These are phyloP conservation scores for Thalassarche chlororhynchos DNA, from an alignment of 2,113 vertebrate genomes.

Conservation along the genomic window DNA sequence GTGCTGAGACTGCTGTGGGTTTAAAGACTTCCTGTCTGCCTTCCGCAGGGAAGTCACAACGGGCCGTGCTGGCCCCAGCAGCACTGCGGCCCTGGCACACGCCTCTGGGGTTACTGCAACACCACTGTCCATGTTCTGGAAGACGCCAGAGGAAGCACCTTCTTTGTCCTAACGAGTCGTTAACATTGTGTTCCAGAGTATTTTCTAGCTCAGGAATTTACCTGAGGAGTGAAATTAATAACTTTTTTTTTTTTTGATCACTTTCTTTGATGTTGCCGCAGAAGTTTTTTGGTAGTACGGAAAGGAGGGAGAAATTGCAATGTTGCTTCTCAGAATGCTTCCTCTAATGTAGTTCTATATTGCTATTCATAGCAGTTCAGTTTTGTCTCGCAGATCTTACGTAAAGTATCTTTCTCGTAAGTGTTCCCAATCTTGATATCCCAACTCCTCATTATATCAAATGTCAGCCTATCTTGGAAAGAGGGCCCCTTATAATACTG, in stretches of 20 bases:
- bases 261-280: background rate
- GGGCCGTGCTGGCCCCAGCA: fast-evolving
- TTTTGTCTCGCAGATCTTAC: background rate
- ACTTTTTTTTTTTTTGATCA: background rate
- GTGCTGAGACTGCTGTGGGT: background rate
- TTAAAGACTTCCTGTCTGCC: background rate
- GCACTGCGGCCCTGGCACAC: fast-evolving
- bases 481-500: background rate
- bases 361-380: background rate
- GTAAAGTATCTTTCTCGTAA: background rate
- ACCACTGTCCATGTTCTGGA: background rate
- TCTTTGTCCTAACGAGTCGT: background rate
- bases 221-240: background rate
- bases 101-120: background rate
- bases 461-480: background rate
- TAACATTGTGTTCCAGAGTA: background rate
- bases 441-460: background rate
- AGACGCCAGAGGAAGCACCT: background rate
- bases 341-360: background rate
- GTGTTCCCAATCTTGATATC: background rate
- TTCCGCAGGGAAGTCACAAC: background rate
- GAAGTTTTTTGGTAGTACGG: background rate
- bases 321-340: background rate
- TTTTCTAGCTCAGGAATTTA: background rate
- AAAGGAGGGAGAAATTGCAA: background rate